phyloP scores from a whole-genome alignment of 2,797 vertebrate species.

The Chaunax sp. region DNA sequence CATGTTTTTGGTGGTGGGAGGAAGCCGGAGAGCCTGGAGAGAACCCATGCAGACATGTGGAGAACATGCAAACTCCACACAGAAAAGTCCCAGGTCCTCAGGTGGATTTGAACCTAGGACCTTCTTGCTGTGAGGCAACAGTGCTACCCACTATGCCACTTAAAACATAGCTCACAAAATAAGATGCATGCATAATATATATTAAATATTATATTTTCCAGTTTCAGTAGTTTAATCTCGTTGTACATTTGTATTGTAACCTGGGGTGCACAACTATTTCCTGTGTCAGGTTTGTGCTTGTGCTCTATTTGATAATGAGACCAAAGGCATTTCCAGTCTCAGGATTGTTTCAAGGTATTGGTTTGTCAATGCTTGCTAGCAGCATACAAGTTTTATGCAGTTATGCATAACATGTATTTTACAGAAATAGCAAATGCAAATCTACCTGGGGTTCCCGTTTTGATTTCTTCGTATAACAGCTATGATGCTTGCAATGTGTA shows the following conservation, averaged over 20 bases:
- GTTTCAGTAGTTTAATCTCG: no score
- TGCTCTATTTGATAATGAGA: constrained; percentile 12
- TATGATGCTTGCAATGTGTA: not conserved
- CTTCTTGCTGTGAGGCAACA: no score
- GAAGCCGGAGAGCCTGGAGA: no score
- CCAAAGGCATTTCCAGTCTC: constrained; percentile 8
- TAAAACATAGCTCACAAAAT: no score
- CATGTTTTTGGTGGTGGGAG: no score
- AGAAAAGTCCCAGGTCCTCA: no score
- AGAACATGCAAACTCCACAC: no score
- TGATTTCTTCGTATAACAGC: constrained; percentile 6
- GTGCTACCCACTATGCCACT: no score
- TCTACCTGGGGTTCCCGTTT: not conserved
- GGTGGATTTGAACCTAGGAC: no score
- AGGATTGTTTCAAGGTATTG: not conserved
- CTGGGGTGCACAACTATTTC: constrained; percentile 8
- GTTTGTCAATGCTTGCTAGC: not conserved
- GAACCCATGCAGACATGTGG: no score
- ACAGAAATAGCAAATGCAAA: not conserved
- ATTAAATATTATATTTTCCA: no score
- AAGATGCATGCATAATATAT: no score
- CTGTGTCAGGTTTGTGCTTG: constrained; percentile 1
- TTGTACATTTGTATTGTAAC: not conserved
- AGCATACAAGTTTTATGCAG: not conserved
- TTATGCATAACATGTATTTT: constrained; percentile 1